Conservation (phyloP, 2,113 vertebrate genomes). For the Silurus glanis region DNA sequence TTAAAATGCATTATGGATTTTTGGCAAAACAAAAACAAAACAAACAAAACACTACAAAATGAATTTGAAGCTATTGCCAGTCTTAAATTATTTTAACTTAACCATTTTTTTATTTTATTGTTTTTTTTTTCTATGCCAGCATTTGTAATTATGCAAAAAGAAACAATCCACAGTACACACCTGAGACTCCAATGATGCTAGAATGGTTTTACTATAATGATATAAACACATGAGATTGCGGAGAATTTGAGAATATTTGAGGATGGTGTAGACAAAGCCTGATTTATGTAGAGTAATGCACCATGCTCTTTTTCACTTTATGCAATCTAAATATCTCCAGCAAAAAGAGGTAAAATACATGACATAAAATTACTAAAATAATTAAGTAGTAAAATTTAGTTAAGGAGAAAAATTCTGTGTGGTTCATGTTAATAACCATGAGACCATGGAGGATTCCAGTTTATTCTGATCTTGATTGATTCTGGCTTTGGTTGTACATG, state of each 20-base stretch:
- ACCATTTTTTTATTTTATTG: not conserved
- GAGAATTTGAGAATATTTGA: not conserved
- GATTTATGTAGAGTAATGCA: not conserved
- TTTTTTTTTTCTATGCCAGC: not conserved
- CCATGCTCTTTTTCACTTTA: not conserved
- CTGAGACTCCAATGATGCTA: not conserved
- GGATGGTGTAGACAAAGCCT: not conserved
- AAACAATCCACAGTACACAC: not conserved
- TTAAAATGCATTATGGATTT: not conserved
- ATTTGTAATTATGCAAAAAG: not conserved
- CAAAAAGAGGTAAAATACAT: not conserved
- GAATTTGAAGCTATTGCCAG: not conserved
- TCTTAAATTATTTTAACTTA: slow-evolving; percentile 7
- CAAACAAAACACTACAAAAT: not conserved
- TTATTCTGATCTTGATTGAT: too few relatives aligned
- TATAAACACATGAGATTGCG: not conserved
- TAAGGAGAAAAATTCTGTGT: not conserved
- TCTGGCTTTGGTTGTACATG: not conserved
- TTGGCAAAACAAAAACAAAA: not conserved
- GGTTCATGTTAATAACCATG: not conserved
- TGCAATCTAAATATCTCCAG: not conserved
- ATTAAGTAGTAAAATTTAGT: not conserved
- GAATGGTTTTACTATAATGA: not conserved
- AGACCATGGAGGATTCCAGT: not conserved
- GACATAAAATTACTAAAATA: not conserved